These are phyloP conservation scores for Drosophila sechellia DNA, from an alignment of 1,140 invertebrate species.

Conservation along the genomic window DNA sequence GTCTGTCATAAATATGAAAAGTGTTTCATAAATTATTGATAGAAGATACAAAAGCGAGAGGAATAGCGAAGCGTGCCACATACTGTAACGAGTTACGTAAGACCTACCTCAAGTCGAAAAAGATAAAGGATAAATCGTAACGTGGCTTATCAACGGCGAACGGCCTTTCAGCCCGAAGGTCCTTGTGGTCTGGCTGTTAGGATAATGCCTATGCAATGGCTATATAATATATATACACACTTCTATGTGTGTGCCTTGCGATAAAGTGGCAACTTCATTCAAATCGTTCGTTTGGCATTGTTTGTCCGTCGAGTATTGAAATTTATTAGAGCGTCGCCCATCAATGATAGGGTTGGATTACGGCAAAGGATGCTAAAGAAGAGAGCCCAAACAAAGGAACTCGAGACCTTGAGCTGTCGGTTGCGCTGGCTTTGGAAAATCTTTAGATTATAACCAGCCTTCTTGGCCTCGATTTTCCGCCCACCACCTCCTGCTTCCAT, in stretches of 20 bases:
- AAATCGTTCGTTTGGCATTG: slow-evolving; percentile 54
- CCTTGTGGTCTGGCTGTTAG: slow-evolving; percentile 14
- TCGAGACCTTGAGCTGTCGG: slow-evolving; percentile 55
- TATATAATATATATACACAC: slow-evolving; percentile 15
- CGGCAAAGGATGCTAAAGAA: slow-evolving; percentile 14
- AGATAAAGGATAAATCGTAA: slow-evolving; percentile 52
- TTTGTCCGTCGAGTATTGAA: slow-evolving; percentile 48
- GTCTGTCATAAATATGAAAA: slow-evolving; percentile 65
- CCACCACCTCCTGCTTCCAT: neutral
- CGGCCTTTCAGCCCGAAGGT: slow-evolving; percentile 27
- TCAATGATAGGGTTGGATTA: slow-evolving; percentile 50
- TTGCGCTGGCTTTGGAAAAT: slow-evolving; percentile 22
- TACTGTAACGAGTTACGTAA: slow-evolving; percentile 26
- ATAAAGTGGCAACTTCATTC: slow-evolving; percentile 60
- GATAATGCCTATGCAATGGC: slow-evolving; percentile 39
- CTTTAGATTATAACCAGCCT: slow-evolving; percentile 36
- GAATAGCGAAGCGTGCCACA: neutral
- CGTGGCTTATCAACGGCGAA: slow-evolving; percentile 42
- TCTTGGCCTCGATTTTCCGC: slow-evolving; percentile 27
- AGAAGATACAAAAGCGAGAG: neutral
- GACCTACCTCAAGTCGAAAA: slow-evolving; percentile 37
- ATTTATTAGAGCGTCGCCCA: slow-evolving; percentile 55
- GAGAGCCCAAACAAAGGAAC: slow-evolving; percentile 13
- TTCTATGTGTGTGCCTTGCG: slow-evolving; percentile 11
- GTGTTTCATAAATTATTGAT: slow-evolving; percentile 58